Conservation (phyloP, 1,140 invertebrate genomes). For the Melanaphis sacchari region DNA sequence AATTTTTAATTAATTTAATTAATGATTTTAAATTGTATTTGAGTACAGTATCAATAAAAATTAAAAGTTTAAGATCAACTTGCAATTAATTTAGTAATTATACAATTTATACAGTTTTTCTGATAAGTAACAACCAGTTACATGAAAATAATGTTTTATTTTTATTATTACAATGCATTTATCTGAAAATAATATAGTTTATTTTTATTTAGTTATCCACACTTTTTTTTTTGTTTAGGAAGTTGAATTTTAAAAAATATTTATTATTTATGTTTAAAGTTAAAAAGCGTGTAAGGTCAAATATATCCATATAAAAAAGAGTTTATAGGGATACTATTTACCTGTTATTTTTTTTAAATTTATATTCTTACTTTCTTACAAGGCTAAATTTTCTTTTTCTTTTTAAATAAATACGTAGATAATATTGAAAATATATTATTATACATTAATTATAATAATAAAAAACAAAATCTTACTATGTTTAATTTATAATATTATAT, state of each 20-base stretch:
- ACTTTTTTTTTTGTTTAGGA: background rate
- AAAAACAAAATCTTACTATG: background rate
- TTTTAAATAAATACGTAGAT: background rate
- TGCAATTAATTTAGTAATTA: background rate
- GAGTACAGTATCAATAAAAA: background rate
- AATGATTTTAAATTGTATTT: too few species aligned
- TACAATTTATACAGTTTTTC: background rate
- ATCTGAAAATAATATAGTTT: background rate
- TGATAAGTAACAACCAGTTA: background rate
- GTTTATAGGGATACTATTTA: background rate
- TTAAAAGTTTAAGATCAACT: background rate
- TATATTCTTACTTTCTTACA: conserved; percentile 4
- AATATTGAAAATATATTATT: background rate
- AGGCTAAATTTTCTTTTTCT: conserved; percentile 20
- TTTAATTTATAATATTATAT: background rate
- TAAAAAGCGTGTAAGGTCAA: conserved; percentile 42
- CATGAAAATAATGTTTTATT: background rate
- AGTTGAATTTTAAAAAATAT: background rate
- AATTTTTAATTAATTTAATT: too few species aligned
- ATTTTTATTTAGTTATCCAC: background rate
- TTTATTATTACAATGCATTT: background rate
- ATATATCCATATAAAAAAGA: conserved; percentile 23
- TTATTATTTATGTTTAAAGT: background rate
- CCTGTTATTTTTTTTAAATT: background rate
- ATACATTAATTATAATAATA: background rate